Base-by-base conservation (phyloP, 2,888 invertebrate species). In the Sympetrum striolatum region DNA sequence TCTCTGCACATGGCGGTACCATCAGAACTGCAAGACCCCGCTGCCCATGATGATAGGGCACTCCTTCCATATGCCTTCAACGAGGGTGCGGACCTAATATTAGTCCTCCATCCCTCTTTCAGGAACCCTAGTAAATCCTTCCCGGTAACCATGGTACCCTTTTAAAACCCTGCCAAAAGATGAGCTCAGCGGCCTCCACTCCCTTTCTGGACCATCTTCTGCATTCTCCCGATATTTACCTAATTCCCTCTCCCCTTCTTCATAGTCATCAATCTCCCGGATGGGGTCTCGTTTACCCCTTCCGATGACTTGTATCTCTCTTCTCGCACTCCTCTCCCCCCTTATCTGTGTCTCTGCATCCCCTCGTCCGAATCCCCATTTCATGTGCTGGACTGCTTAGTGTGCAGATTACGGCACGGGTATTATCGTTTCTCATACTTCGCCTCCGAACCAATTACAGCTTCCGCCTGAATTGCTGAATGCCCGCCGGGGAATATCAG, bases 331-430 rank as follows among this genome's bases (percentile, higher is more conserved):
- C 64, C 31, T 73, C 73, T 14, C 3, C 73, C 31, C 6, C 12
- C 25, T 73, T 31, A 73, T 31, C 25, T 14, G 5, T 25, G 73
- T 2, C 73, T 10, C 25, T 73, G 0, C 73, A 31, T 73, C 0
- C 25, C 14, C 25, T 48, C n/a, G 18, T 35, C 31, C 53, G 22
- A 48, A 18, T 1, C n/a, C 58, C 58, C 18, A 44, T 44, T 44
- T 44, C 44, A 44, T 44, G 44, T 44, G 44, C 44, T 3, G 15
- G 22, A 58, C 10, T 10, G 25, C 60, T 37, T 37, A 8, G 64
- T 60, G 14, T 12, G 25, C 14, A 82, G 86, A 58, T 86, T 86
- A 86, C 86, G 86, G 86, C 86, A 35, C 86, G 8, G 82, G 82
- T 22, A 82, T 82, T 58, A 35, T 31, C 48, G 53, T 25, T 35